phyloP scores from a whole-genome alignment of 2,888 invertebrate genomes.

The Aradus depressus region DNA sequence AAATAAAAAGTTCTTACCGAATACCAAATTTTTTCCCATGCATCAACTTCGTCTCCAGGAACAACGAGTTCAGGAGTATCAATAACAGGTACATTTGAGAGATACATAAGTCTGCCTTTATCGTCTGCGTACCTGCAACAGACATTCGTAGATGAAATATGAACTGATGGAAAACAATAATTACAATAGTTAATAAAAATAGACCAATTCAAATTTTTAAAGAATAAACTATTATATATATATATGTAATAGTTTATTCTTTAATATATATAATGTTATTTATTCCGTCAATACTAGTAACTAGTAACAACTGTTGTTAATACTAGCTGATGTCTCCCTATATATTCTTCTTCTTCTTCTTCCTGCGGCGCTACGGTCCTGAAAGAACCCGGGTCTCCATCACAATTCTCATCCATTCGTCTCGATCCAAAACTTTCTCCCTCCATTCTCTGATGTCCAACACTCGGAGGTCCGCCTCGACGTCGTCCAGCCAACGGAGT shows the following conservation, averaged over 20 bases:
- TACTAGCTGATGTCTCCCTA: no score
- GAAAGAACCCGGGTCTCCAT: no score
- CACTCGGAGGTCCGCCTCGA: no score
- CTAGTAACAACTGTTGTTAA: no score
- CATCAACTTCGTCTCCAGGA: slow-evolving; percentile 46
- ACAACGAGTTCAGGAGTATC: slow-evolving; percentile 61
- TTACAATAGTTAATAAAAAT: slow-evolving; percentile 7
- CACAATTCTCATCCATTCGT: no score
- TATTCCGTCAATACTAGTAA: background rate
- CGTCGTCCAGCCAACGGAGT: no score
- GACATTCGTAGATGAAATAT: slow-evolving; percentile 22
- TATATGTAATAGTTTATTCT: background rate
- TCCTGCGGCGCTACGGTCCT: no score
- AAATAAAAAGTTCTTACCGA: slow-evolving; percentile 39
- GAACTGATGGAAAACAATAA: slow-evolving; percentile 3
- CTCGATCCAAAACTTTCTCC: no score
- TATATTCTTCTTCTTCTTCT: no score
- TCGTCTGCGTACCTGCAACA: slow-evolving; percentile 45
- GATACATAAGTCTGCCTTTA: slow-evolving; percentile 47
- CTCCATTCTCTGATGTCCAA: no score
- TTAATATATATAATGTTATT: background rate
- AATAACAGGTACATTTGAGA: slow-evolving; percentile 48
- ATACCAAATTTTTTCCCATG: slow-evolving; percentile 36
- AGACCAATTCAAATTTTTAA: background rate
- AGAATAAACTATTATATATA: background rate